Conservation (phyloP, 2,888 invertebrate species). For the Mesorhabditis spiculigera region DNA sequence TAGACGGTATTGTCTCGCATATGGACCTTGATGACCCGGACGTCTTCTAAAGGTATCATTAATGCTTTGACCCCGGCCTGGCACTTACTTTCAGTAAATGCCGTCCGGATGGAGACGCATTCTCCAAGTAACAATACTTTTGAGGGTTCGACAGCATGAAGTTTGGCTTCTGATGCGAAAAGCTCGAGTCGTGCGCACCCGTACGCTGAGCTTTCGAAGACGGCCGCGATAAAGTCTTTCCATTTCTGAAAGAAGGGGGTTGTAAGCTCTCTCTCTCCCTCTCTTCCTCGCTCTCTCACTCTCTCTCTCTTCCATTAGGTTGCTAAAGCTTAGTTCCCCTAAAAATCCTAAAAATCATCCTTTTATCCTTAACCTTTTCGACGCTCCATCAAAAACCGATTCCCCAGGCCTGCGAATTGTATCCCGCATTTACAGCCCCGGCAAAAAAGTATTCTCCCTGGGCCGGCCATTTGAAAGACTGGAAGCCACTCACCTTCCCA, state of each 20-base stretch:
- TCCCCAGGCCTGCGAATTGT: not conserved
- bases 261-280: too few species aligned
- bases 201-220: not conserved
- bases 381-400: not conserved
- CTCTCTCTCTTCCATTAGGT: too few species aligned
- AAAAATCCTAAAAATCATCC: too few species aligned
- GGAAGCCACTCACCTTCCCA: not conserved
- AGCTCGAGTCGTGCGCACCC: not conserved
- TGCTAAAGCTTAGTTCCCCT: too few species aligned
- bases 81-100: not conserved
- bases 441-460: not conserved
- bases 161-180: not conserved
- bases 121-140: not conserved
- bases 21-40: not conserved
- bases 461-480: not conserved
- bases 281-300: too few species aligned
- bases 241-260: conserved; percentile 5
- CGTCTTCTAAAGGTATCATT: not conserved
- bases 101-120: not conserved
- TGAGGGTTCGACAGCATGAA: not conserved
- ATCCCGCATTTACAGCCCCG: not conserved
- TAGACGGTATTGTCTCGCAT: not conserved
- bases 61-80: not conserved
- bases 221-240: not conserved
- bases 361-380: not conserved